Evolutionary conservation across 2,113 vertebrate genomes (phyloP), one percentile per base, ranked within the genome.

Genomic region (Girardinichthys multiradiatus): DNA sequence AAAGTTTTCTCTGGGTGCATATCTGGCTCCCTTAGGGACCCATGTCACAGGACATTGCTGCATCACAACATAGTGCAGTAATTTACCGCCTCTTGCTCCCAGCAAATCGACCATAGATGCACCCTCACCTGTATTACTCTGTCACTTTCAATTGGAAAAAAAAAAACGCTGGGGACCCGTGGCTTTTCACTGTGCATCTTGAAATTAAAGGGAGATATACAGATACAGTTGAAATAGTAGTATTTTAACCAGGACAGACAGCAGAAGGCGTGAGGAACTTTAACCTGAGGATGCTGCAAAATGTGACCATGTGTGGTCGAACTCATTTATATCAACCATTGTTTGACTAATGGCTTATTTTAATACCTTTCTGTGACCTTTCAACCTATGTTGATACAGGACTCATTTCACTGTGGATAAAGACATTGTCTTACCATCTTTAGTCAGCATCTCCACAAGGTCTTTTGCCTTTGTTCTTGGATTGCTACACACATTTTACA

Each of bases 61-160:
- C 64, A 57, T 72, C 31, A 48, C 76, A 83, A 82, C 73, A 87
- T 65, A 80, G 83, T 68, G 63, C 68, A 64, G 77, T 82, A 72
- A 92, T 89, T 92, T 88, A 87, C 79, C 68, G 71, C 78, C 76
- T 80, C 76, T 72, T 83, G 80, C 85, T 86, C 24, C 63, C 48
- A 74, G 78, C 51, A 86, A 84, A 86, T 77, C 86, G 83, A 87
- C 77, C 84, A 31, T 33, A 42, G 75, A 83, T 83, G 64, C 73
- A 68, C 21, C n/a, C 75, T 72, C 74, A 87, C 78, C 76, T 84
- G 80, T 77, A 81, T 87, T 81, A 84, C 70, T 80, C 62, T 87
- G 79, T 88, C 87, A 87, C 74, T 60, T 91, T 89, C 80, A 80
- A 82, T 93, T 85, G 81, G 42, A 51, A 31, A 54, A 72, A 69